Base-by-base conservation (phyloP, 1,140 invertebrate genomes). In the Drosophila ficusphila region DNA sequence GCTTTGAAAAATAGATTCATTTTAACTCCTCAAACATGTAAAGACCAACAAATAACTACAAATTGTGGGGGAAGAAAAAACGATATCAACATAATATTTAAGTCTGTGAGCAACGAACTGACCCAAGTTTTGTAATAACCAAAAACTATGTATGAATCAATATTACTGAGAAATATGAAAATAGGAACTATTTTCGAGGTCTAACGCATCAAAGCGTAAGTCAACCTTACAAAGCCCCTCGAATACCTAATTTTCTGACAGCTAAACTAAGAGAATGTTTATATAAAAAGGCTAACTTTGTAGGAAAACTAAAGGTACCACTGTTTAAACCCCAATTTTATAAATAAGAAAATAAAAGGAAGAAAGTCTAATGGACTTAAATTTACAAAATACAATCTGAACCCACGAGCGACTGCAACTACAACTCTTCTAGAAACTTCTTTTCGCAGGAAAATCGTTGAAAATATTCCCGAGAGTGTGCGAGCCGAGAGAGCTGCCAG, bases 401-500 rank as follows among this genome's bases (percentile, higher is more conserved):
- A 49, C 47, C 19, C 12, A 8, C 11, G 16, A 34, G 31, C 36
- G 48, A 52, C 49, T 42, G 48, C 48, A 76, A 42, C 51, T 33
- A 46, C 64, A 42, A 68, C 42, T 57, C 42, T 57, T 48, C 71
- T 53, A 74, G 70, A 74, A 73, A 74, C 71, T 74, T 74, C 48
- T 73, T 58, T 71, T 60, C 47, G 31, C 39, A 48, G 58, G 42
- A 56, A 73, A 74, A 65, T 56, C 34, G 33, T 46, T 65, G 34
- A 67, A 67, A 27, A n/a, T 62, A 34, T 36, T 62, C 23, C 3
- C 14, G 38, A 60, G 49, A 36, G 31, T 9, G 21, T 34, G 23
- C 19, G 4, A 4, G 9, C 6, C 4, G 8, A 9, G 27, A 46
- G 39, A 57, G 33, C 29, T 29, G 3, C 23, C n/a, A 25, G 68